phyloP scores from a whole-genome alignment of 2,797 vertebrate species.

The Pogonophryne albipinna region DNA sequence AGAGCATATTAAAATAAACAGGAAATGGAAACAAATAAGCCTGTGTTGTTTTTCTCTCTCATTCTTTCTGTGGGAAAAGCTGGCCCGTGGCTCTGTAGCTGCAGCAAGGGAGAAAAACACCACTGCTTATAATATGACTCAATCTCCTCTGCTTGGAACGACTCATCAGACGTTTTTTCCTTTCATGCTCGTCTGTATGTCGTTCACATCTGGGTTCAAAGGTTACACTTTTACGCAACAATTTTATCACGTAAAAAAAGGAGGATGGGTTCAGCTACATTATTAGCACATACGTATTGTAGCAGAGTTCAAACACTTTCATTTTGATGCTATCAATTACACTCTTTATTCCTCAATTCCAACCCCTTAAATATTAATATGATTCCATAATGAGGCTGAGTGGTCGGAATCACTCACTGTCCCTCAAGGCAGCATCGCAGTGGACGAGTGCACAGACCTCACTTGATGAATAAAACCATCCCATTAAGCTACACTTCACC shows the following conservation, averaged over 20 bases:
- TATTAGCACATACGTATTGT: constrained; percentile 60
- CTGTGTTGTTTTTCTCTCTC: constrained; percentile 38
- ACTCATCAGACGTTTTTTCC: constrained; percentile 57
- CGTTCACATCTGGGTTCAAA: constrained; percentile 26
- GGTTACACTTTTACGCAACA: constrained; percentile 23
- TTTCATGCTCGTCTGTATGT: constrained; percentile 27
- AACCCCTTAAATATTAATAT: constrained; percentile 87
- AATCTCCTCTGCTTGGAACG: constrained; percentile 38
- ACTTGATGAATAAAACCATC: constrained; percentile 86
- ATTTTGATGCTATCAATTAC: constrained; percentile 86
- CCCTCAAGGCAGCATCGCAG: constrained; percentile 82
- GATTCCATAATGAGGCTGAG: constrained; percentile 87
- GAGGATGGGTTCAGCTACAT: constrained; percentile 44
- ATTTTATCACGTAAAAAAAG: constrained; percentile 16
- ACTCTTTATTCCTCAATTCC: constrained; percentile 87
- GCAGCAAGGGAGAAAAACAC: constrained; percentile 38
- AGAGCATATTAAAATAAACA: constrained; percentile 55
- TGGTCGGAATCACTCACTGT: constrained; percentile 88
- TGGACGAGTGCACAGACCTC: constrained; percentile 80
- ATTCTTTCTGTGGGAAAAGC: constrained; percentile 37
- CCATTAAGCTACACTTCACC: constrained; percentile 81
- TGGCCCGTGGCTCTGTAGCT: constrained; percentile 39
- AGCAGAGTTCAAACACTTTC: constrained; percentile 80
- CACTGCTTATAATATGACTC: constrained; percentile 49
- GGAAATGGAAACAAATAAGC: constrained; percentile 68